Evolutionary conservation across 2,797 vertebrate genomes (phyloP).

Genomic region (Margarornis squamiger): DNA sequence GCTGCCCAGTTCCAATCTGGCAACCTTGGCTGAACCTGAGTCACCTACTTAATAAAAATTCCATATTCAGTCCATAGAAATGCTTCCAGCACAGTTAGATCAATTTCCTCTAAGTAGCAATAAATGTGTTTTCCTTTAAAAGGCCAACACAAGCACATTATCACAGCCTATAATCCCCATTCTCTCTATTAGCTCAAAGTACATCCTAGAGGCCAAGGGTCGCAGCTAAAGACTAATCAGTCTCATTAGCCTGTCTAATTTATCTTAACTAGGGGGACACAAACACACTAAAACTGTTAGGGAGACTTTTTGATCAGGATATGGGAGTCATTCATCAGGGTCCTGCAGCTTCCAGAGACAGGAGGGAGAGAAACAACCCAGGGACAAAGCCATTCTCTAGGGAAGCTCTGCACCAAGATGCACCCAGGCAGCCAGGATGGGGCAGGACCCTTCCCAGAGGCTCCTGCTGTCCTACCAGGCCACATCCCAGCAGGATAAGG

Average conservation of each 20-base stretch:
- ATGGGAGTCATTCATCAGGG: constrained; percentile 88
- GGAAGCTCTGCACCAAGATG: constrained; percentile 36
- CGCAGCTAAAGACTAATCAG: constrained; percentile 84
- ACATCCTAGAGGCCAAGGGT: constrained; percentile 80
- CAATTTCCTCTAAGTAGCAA: constrained; percentile 99
- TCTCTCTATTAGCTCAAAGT: constrained; percentile 81
- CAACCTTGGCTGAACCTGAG: constrained; percentile 79
- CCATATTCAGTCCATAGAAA: constrained; percentile 90
- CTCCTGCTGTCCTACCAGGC: neutral
- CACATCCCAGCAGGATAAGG: neutral
- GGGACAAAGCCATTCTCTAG: constrained; percentile 62
- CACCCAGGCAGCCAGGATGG: neutral
- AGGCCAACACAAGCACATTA: constrained; percentile 89
- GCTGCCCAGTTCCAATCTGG: constrained; percentile 40
- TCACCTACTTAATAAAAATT: constrained; percentile 92
- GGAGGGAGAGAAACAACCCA: constrained; percentile 65
- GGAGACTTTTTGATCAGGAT: constrained; percentile 80
- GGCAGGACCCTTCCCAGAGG: neutral
- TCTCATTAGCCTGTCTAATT: constrained; percentile 87
- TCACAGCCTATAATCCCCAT: constrained; percentile 81
- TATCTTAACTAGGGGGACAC: constrained; percentile 83
- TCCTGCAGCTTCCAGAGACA: constrained; percentile 78
- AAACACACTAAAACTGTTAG: constrained; percentile 85
- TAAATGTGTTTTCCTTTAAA: constrained; percentile 99
- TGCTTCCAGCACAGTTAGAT: constrained; percentile 96